Percentiles rank a stretch among this genome's conserved stretches.
Conservation (phyloP, 2,113 vertebrate species). For the Callorhinus ursinus region DNA sequence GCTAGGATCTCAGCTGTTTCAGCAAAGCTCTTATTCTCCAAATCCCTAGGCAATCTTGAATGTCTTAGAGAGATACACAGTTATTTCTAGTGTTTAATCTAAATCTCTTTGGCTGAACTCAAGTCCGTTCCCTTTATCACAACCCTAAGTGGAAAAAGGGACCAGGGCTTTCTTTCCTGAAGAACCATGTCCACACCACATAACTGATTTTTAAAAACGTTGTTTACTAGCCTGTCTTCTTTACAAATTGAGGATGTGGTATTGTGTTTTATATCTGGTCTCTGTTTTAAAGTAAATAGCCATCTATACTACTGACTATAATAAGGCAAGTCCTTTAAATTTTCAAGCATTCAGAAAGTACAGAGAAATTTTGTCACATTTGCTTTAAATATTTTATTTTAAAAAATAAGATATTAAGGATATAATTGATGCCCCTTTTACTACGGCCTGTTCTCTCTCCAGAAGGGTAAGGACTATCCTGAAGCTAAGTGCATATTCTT, state of each 20-base stretch:
- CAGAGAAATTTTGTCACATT: neutral
- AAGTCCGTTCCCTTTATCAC: conserved; percentile 29
- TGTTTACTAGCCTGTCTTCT: neutral
- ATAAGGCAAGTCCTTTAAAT: neutral
- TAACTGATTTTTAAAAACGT: conserved; percentile 1
- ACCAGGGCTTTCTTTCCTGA: conserved; percentile 2
- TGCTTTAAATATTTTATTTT: conserved; percentile 38
- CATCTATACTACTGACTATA: neutral
- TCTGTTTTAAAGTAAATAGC: conserved; percentile 21
- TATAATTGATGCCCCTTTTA: neutral
- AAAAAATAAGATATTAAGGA: neutral
- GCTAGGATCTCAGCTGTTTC: neutral
- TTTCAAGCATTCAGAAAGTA: neutral
- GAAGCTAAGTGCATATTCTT: neutral
- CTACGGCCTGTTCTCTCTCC: neutral
- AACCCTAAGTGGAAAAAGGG: conserved; percentile 25
- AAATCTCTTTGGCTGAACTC: neutral
- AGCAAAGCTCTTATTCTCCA: neutral
- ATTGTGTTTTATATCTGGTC: conserved; percentile 5
- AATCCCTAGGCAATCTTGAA: neutral
- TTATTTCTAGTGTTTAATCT: conserved; percentile 45
- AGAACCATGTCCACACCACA: neutral
- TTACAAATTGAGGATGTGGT: neutral
- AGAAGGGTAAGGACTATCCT: neutral
- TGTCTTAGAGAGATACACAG: neutral